Percentiles rank a stretch among this genome's conserved stretches.
phyloP scores from a whole-genome alignment of 1,140 invertebrate genomes.

The Schlechtendalia chinensis region DNA sequence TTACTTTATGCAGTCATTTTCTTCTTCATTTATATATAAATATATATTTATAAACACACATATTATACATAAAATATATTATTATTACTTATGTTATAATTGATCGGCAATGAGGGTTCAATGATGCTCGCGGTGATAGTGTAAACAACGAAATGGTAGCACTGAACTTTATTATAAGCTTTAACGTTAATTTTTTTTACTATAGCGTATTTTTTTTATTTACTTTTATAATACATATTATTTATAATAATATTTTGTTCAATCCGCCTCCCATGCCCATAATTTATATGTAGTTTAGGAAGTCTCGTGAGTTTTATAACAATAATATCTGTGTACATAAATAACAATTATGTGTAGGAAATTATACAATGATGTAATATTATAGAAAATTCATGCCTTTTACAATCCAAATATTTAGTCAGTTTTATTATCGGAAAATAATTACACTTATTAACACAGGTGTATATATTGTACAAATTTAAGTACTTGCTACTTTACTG shows the following conservation, averaged over 20 bases:
- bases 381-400: slow-evolving; percentile 6
- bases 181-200: slow-evolving; percentile 31
- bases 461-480: not conserved
- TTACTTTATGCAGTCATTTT: slow-evolving; percentile 9
- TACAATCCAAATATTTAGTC: slow-evolving; percentile 5
- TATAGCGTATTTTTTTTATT: slow-evolving; percentile 39
- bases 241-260: slow-evolving; percentile 21
- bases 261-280: slow-evolving; percentile 6
- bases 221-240: slow-evolving; percentile 27
- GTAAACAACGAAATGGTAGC: slow-evolving; percentile 40
- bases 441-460: not conserved
- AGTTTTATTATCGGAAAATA: slow-evolving; percentile 27
- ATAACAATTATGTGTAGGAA: not conserved
- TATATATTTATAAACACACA: not conserved
- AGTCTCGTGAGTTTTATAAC: slow-evolving; percentile 30
- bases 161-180: slow-evolving; percentile 24
- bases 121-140: slow-evolving; percentile 33
- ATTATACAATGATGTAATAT: slow-evolving; percentile 3
- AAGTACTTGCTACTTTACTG: not conserved
- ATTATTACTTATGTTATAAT: slow-evolving; percentile 33
- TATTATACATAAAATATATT: slow-evolving; percentile 23
- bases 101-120: slow-evolving; percentile 4
- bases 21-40: not conserved
- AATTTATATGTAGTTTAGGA: not conserved
- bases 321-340: slow-evolving; percentile 23